Conservation (phyloP, 2,797 vertebrate genomes). For the Rhabdomys pumilio region DNA sequence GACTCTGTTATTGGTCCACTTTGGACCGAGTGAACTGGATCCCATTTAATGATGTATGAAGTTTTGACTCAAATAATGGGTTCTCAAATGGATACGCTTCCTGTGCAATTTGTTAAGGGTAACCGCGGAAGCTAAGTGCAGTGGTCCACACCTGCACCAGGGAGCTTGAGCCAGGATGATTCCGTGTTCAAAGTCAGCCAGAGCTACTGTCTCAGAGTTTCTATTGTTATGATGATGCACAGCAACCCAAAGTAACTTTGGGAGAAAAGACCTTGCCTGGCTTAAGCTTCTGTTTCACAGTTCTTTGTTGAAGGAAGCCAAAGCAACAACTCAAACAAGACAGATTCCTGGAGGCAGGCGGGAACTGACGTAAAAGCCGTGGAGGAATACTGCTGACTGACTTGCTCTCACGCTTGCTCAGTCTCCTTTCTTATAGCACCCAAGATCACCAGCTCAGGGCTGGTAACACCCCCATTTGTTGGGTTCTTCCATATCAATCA, state of each 20-base stretch:
- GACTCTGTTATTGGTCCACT: slow-evolving; percentile 38
- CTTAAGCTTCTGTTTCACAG: neutral
- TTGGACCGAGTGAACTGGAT: slow-evolving; percentile 57
- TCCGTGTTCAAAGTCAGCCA: neutral
- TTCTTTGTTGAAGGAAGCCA: neutral
- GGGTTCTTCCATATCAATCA: neutral
- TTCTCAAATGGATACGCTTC: slow-evolving; percentile 58
- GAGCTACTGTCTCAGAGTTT: neutral
- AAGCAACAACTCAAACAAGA: neutral
- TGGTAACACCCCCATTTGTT: neutral
- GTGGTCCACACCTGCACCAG: neutral
- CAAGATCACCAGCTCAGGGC: neutral
- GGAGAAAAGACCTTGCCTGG: neutral
- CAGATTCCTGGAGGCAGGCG: neutral
- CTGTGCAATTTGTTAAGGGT: neutral
- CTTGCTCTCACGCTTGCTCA: neutral
- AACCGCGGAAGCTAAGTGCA: neutral
- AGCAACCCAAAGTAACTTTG: neutral
- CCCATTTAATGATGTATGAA: slow-evolving; percentile 66
- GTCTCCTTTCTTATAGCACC: neutral
- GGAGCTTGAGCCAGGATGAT: neutral
- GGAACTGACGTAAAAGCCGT: too few species aligned
- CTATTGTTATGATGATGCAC: neutral
- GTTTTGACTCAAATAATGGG: slow-evolving; percentile 22
- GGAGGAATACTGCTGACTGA: too few species aligned